Evolutionary conservation across 1,140 invertebrate genomes (phyloP).

Genomic region (Homarus americanus): DNA sequence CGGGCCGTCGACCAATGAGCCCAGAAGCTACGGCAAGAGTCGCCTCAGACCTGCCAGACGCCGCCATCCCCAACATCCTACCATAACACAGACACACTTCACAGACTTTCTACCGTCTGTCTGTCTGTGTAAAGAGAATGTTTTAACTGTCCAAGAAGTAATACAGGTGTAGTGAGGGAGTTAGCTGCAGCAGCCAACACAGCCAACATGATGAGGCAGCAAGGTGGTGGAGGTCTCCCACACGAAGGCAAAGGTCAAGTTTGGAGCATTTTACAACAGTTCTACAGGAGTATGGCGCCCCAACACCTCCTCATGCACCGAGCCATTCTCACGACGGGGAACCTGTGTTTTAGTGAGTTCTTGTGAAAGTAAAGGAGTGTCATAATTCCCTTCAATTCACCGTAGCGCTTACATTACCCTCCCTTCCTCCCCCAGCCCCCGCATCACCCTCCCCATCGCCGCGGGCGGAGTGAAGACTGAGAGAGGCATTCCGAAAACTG

Average conservation of each 20-base stretch:
- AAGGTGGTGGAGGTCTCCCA: conserved; percentile 12
- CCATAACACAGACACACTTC: neutral
- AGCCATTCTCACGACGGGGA: neutral
- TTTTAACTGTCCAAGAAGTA: neutral
- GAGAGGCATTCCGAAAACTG: conserved; percentile 30
- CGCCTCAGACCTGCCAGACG: neutral
- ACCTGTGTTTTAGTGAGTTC: neutral
- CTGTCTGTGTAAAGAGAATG: neutral
- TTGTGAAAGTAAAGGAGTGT: neutral
- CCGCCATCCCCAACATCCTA: neutral
- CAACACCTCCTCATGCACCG: neutral
- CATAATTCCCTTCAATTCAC: conserved; percentile 24
- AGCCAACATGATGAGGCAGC: neutral
- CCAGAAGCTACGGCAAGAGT: conserved; percentile 33
- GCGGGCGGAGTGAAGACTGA: conserved; percentile 51
- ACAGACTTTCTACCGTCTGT: too few relatives aligned
- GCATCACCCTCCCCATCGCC: conserved; percentile 37
- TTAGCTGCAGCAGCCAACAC: too few relatives aligned
- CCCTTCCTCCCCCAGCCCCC: neutral
- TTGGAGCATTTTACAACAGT: conserved; percentile 27
- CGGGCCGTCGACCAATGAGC: conserved; percentile 35
- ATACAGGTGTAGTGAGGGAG: neutral
- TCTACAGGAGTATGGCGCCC: neutral
- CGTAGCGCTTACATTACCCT: conserved; percentile 16
- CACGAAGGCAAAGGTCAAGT: conserved; percentile 58